Conservation (phyloP, 1,140 invertebrate genomes). For the Ectropis grisescens region DNA sequence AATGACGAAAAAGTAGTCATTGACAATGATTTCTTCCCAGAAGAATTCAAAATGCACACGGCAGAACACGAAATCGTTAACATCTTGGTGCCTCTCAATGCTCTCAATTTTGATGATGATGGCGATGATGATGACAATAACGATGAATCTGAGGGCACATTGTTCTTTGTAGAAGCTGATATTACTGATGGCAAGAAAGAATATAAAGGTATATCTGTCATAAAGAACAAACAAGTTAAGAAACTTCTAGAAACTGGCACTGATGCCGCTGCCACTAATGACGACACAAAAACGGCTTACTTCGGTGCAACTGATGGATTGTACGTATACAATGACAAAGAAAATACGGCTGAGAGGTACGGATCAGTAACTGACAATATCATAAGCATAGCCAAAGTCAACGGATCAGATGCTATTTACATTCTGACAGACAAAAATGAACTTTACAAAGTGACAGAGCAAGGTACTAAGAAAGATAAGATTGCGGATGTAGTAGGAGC, state of each 20-base stretch:
- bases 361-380: constrained; percentile 34
- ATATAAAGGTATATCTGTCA: constrained; percentile 27
- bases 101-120: constrained; percentile 32
- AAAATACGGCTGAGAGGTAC: constrained; percentile 31
- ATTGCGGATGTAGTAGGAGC: constrained; percentile 22
- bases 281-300: constrained; percentile 28
- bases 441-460: constrained; percentile 33
- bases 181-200: constrained; percentile 15
- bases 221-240: constrained; percentile 15
- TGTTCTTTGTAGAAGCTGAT: constrained; percentile 38
- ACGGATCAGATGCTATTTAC: constrained; percentile 27
- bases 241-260: constrained; percentile 36
- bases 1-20: no score
- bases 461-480: constrained; percentile 33
- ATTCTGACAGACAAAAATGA: constrained; percentile 30
- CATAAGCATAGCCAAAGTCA: constrained; percentile 29
- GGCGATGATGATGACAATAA: constrained; percentile 12
- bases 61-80: constrained; percentile 38
- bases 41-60: constrained; percentile 23
- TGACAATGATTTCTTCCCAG: constrained; percentile 23
- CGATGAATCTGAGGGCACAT: constrained; percentile 1
- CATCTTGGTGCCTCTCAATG: constrained; percentile 34
- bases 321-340: constrained; percentile 25
- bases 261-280: constrained; percentile 23
- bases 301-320: constrained; percentile 37